Evolutionary conservation across 2,888 invertebrate species (phyloP).

Genomic region (Volucella inanis): DNA sequence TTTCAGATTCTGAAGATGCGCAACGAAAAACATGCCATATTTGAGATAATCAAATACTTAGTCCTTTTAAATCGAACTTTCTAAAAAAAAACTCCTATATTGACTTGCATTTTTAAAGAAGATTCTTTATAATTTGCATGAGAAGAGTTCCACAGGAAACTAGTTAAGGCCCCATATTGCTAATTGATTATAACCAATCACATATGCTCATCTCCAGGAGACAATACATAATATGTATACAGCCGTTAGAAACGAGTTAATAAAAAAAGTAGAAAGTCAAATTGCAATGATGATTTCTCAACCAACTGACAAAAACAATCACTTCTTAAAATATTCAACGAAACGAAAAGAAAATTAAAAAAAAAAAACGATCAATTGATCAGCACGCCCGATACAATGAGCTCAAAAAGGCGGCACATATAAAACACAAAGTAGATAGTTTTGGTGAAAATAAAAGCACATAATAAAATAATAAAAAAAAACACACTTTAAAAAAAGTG

Average conservation of each 20-base stretch:
- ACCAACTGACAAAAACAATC: conserved; percentile 40
- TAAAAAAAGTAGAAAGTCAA: conserved; percentile 50
- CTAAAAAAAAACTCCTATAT: neutral
- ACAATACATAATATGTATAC: neutral
- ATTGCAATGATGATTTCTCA: conserved; percentile 42
- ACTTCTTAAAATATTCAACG: conserved; percentile 31
- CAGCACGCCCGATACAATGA: conserved; percentile 1
- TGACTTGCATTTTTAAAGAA: neutral
- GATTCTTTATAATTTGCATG: neutral
- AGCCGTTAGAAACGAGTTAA: neutral
- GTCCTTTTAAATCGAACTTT: neutral
- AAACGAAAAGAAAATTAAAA: conserved; percentile 2
- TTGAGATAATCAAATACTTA: too few relatives aligned
- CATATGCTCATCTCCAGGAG: neutral
- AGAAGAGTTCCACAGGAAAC: conserved; percentile 23
- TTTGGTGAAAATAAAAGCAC: conserved; percentile 49
- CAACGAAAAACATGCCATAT: too few relatives aligned
- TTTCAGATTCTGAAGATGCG: too few relatives aligned
- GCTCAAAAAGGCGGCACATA: conserved; percentile 9
- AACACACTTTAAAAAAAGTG: conserved; percentile 30
- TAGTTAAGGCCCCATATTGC: neutral
- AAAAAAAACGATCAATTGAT: conserved; percentile 27
- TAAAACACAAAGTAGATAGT: conserved; percentile 25
- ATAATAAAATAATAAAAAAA: conserved; percentile 47
- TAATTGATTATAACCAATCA: neutral